Evolutionary conservation across 2,888 invertebrate species (phyloP).

Genomic region (Busseola fusca): DNA sequence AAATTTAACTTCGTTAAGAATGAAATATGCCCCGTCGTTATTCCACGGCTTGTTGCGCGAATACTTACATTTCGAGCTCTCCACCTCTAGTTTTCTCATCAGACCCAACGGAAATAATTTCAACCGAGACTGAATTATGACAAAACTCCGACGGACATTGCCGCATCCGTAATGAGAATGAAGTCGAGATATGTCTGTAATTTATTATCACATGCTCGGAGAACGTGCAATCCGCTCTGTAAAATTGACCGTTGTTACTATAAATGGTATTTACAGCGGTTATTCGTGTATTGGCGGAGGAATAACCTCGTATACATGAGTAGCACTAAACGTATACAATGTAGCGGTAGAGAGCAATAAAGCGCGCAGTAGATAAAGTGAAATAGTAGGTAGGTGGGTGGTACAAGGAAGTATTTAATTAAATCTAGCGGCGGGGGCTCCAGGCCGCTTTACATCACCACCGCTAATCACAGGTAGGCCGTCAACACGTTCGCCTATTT

Average conservation of each 20-base stretch:
- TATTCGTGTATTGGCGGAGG: conserved; percentile 54
- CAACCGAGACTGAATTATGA: conserved; percentile 89
- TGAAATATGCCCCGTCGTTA: conserved; percentile 88
- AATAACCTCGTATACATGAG: conserved; percentile 63
- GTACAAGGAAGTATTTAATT: conserved; percentile 86
- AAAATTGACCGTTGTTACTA: conserved; percentile 77
- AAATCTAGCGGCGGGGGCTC: conserved; percentile 82
- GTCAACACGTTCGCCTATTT: conserved; percentile 81
- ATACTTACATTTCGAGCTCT: conserved; percentile 86
- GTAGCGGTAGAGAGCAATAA: conserved; percentile 75
- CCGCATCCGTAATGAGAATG: conserved; percentile 89
- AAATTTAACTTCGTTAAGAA: conserved; percentile 89
- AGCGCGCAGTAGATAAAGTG: conserved; percentile 77
- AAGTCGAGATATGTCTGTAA: conserved; percentile 86
- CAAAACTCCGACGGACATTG: conserved; percentile 88
- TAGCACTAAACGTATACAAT: conserved; percentile 63
- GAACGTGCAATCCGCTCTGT: conserved; percentile 69
- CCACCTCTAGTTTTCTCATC: conserved; percentile 89
- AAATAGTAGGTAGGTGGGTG: conserved; percentile 81
- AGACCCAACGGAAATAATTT: conserved; percentile 88
- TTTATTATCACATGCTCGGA: conserved; percentile 85
- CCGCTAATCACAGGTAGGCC: conserved; percentile 86
- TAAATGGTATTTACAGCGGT: conserved; percentile 58
- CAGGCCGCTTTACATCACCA: conserved; percentile 80
- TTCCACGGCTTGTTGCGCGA: conserved; percentile 87